Base-by-base conservation (phyloP, 2,113 vertebrate genomes). In the Merops nubicus region DNA sequence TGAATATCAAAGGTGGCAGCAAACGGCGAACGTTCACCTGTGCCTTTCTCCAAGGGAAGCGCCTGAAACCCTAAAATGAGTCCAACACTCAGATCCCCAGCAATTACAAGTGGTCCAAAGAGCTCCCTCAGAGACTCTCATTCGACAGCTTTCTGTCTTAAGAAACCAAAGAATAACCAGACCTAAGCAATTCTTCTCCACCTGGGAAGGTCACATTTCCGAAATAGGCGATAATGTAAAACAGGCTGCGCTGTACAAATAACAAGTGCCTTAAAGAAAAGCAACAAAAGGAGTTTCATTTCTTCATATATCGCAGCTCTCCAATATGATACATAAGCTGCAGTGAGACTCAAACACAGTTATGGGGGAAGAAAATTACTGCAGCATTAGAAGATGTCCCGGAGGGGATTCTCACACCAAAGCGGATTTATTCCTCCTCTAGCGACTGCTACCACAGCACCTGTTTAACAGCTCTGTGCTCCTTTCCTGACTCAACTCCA, bases 321-420 rank as follows among this genome's bases (percentile, higher is more conserved):
- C 69, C 47, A 51, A 0, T 29, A 16, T 62, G 69, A 79, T 33
- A 36, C 84, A 60, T 16, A 33, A 87, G 31, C 81, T 91, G 87
- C 81, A 95, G 62, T 2, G 42, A 89, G 87, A 83, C 78, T 75
- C 40, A 91, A 91, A 36, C 81, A 68, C 69, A 79, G 53, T 80
- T 72, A 11, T 0, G 4, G 65, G n/a, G 76, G 43, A n/a, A 74
- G 76, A 67, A 85, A 86, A 93, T 92, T 62, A 85, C 63, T 77
- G 50, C 63, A 84, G 29, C 5, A 0, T 1, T 88, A 86, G 82
- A 91, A 87, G 94, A 45, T 60, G 69, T 92, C 89, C 91, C 17
- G 0, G 91, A 81, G 89, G 80, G 69, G 88, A 91, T 81, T 93
- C 91, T 87, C 64, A 20, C 48, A 85, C 81, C 87, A 73, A 82